Evolutionary conservation across 1,140 invertebrate genomes (phyloP), one percentile per base, ranked within the genome.

Genomic region (Lysiphlebus fabarum): DNA sequence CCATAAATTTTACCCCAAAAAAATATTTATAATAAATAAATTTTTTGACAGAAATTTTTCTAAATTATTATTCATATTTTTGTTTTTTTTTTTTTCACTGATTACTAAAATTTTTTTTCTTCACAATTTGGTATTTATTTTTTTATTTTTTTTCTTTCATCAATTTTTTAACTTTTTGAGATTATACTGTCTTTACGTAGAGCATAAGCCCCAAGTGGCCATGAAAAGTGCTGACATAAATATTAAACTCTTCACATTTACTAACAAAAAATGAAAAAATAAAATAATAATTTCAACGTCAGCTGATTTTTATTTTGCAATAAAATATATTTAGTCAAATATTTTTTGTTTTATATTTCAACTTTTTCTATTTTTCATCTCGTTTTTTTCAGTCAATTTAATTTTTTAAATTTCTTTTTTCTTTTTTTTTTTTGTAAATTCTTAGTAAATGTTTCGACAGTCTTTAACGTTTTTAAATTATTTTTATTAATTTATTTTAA

Each of bases 401-500:
- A 7, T 40, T 5, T 34, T 37, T 57, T 50, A n/a, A n/a, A n/a
- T n/a, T n/a, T n/a, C n/a, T 44, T n/a, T 47, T 50, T 48, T 37
- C 11, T 37, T 50, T 11, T 38, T 43, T 43, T 33, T 34, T 38
- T 36, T 36, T 36, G 48, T 58, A 8, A 26, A 47, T 14, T 14
- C 37, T 9, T 38, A 33, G 44, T 54, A 44, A 40, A 54, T 54
- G 48, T 61, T 56, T 53, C 17, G 55, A 58, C 56, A 41, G 49
- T 48, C 61, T 51, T 53, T 54, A 61, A 64, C 55, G 58, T 44
- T 53, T 41, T 64, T 59, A 59, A 62, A 63, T 62, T 42, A 56
- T 65, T 60, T 49, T 55, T 55, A n/a, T n/a, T n/a, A n/a, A n/a
- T n/a, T n/a, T n/a, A 44, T 33, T 26, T 10, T 49, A 8, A 38